Base-by-base conservation (phyloP, 2,113 vertebrate genomes). In the Phycodurus eques region DNA sequence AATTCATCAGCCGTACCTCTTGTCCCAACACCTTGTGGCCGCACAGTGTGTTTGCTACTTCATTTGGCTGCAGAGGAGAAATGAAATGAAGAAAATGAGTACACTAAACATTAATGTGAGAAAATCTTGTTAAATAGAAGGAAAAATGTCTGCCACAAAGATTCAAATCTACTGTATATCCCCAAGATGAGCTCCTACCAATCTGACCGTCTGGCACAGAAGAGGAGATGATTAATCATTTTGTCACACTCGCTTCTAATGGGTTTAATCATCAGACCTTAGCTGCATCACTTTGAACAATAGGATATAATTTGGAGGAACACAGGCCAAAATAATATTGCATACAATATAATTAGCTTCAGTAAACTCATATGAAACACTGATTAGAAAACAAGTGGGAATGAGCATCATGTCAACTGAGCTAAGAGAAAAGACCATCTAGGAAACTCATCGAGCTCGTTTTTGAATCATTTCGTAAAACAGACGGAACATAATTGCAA, bases 1-100 rank as follows among this genome's bases (percentile, higher is more conserved):
- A 19, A 10, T 43, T 53, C 31, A 39, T 61, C 15, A 22, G 39
- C 73, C 88, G 82, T 88, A 93, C 93, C 83, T 85, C 39, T 72
- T 87, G 69, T 0, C 78, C 0, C 12, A 93, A 54, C 14, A 80
- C 78, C 27, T 85, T 51, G 79, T 88, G 89, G 54, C 93, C 93
- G 84, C 93, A 94, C 75, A 94, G 2, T 0, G 92, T 93, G 71
- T 94, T 94, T 60, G 68, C 67, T 74, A 94, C 93, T 84, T 92
- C 92, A 74, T 83, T 87, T 19, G 82, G 83, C 92, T 93, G 79
- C 6, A 42, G 73, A 20, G 49, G 27, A 80, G 22, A 77, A 22
- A 3, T 3, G 53, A 17, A n/a, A 42, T 0, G 54, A 62, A 35
- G 31, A 70, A 31, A 54, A 53, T 51, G 12, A 39, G 8, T 20